Conservation (phyloP, 1,140 invertebrate species). For the Nymphalis io region DNA sequence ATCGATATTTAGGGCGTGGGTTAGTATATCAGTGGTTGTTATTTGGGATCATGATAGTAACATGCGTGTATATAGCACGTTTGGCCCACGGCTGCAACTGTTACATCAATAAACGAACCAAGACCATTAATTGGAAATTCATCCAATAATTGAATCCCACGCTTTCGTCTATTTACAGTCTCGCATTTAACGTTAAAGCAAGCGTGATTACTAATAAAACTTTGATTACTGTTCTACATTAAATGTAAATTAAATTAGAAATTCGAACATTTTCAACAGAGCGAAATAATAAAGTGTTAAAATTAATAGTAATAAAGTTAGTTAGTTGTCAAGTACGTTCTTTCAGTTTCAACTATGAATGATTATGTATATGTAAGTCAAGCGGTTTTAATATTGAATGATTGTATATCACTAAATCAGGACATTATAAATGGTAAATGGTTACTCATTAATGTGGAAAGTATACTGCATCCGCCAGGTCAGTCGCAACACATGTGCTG, state of each 20-base stretch:
- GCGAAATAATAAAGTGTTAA: background rate
- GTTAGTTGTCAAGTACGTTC: too few relatives aligned
- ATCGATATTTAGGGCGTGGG: conserved; percentile 50
- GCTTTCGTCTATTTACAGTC: conserved; percentile 30
- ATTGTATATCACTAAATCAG: conserved; percentile 38
- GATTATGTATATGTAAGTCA: too few relatives aligned
- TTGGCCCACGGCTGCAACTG: conserved; percentile 47
- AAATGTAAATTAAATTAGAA: background rate
- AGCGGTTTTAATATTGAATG: too few relatives aligned
- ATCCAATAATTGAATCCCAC: conserved; percentile 49
- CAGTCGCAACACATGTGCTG: conserved; percentile 54
- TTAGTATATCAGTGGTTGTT: conserved; percentile 47
- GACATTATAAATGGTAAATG: conserved; percentile 58
- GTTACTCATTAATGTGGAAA: conserved; percentile 66
- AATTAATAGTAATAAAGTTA: background rate
- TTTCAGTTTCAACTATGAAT: too few relatives aligned
- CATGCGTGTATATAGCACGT: conserved; percentile 61
- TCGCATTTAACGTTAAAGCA: conserved; percentile 6
- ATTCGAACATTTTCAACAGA: background rate
- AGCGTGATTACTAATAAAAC: conserved; percentile 3
- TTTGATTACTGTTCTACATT: conserved; percentile 2
- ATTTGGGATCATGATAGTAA: conserved; percentile 53
- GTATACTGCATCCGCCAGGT: conserved; percentile 73
- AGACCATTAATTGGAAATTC: conserved; percentile 55
- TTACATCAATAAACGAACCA: conserved; percentile 57